phyloP scores from a whole-genome alignment of 1,140 invertebrate species.

The Probaryconus sp. region DNA sequence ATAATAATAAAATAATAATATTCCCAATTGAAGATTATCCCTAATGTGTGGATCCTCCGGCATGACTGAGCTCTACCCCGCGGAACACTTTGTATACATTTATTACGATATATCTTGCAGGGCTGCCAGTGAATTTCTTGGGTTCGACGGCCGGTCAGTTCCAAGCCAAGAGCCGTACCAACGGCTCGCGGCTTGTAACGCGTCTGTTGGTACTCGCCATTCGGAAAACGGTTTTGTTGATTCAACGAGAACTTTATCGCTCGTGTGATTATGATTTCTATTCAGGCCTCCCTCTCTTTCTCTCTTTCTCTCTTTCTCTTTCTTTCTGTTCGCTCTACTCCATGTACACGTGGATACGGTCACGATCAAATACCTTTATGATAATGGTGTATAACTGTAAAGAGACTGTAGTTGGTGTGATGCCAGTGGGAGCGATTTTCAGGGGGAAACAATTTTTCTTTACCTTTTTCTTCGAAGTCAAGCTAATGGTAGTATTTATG shows the following conservation, averaged over 20 bases:
- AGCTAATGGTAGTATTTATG: too few relatives aligned
- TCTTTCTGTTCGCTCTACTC: too few relatives aligned
- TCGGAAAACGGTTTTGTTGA: conserved; percentile 41
- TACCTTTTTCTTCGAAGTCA: too few relatives aligned
- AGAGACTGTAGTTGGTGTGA: conserved; percentile 26
- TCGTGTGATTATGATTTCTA: conserved; percentile 47
- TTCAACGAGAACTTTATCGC: conserved; percentile 42
- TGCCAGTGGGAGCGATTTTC: too few relatives aligned
- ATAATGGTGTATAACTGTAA: conserved; percentile 48
- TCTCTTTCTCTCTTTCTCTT: too few relatives aligned
- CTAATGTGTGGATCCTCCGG: conserved; percentile 36
- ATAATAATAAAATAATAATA: too few relatives aligned
- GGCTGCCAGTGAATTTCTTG: conserved; percentile 64
- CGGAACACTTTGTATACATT: conserved; percentile 40
- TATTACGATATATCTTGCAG: conserved; percentile 72
- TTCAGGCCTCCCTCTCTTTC: conserved; percentile 30
- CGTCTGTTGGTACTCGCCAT: conserved; percentile 16
- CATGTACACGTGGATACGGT: too few relatives aligned
- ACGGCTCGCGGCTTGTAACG: conserved; percentile 28
- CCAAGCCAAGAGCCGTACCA: conserved; percentile 36
- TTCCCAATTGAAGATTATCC: too few relatives aligned
- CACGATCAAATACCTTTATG: conserved; percentile 46
- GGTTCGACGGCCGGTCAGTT: conserved; percentile 77
- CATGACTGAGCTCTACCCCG: conserved; percentile 23
- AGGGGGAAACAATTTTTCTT: too few relatives aligned